A percentile compares a stretch with the other conserved stretches of the same genome.
These are phyloP conservation scores for Serilophus lunatus DNA, from an alignment of 2,113 vertebrate genomes.

Conservation along the genomic window DNA sequence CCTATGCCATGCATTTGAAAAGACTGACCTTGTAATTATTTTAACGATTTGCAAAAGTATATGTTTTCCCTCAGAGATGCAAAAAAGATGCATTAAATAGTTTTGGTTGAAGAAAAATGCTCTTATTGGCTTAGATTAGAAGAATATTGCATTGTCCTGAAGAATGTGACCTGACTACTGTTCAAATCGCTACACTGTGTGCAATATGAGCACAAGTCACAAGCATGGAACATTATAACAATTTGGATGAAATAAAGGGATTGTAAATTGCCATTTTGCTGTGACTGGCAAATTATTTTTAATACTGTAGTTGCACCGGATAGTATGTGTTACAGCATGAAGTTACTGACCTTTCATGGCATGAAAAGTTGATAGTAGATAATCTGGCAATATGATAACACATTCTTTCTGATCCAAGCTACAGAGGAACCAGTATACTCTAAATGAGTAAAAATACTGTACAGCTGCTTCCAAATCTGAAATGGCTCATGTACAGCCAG, in stretches of 20 bases:
- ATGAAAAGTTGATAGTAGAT: neutral
- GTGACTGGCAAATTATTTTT: neutral
- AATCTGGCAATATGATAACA: neutral
- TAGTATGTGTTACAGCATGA: accelerated
- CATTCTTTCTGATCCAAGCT: neutral
- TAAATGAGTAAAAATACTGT: neutral
- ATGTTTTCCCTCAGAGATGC: neutral
- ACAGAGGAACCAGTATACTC: neutral
- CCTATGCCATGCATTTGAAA: neutral
- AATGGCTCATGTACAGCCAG: neutral
- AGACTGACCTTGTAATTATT: neutral
- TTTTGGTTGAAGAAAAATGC: slow-evolving; percentile 3
- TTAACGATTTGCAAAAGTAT: neutral
- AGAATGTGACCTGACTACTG: neutral
- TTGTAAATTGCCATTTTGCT: neutral
- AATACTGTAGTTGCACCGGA: neutral
- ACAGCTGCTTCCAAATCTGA: neutral
- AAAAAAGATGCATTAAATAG: neutral
- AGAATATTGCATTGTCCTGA: neutral
- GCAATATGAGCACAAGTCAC: neutral
- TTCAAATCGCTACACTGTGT: neutral
- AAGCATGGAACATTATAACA: neutral
- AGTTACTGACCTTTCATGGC: neutral
- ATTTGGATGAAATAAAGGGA: neutral
- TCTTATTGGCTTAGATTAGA: neutral